These are phyloP conservation scores for Thera obeliscata DNA, from an alignment of 2,888 invertebrate genomes.

Conservation along the genomic window DNA sequence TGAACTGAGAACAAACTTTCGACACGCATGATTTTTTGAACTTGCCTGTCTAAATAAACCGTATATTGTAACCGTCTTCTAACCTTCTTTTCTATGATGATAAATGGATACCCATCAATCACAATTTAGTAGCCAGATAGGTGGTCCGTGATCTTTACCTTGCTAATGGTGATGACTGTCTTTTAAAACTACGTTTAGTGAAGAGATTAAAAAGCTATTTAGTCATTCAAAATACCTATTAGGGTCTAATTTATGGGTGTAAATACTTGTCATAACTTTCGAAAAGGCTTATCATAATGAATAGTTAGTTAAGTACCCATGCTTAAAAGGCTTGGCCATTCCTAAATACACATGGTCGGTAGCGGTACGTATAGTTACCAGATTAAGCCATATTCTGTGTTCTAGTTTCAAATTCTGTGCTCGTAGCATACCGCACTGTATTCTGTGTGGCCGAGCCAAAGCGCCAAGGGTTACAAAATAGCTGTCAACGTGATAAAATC, in stretches of 20 bases:
- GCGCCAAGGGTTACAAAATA: slow-evolving; percentile 47
- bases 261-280: background rate
- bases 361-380: background rate
- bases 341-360: background rate
- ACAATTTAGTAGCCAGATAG: background rate
- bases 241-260: background rate
- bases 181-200: background rate
- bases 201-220: background rate
- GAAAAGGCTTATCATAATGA: background rate
- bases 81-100: background rate
- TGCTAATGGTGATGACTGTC: background rate
- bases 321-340: no score
- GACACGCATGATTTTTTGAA: background rate
- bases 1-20: background rate
- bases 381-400: background rate
- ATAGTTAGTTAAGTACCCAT: background rate
- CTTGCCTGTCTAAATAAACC: background rate
- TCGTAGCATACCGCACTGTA: background rate
- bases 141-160: background rate
- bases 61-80: background rate
- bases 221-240: background rate
- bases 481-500: slow-evolving; percentile 61
- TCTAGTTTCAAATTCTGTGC: background rate
- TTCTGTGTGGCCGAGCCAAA: slow-evolving; percentile 10
- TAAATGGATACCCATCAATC: background rate